Conservation (phyloP, 2,113 vertebrate genomes). For the Spilogale gracilis region DNA sequence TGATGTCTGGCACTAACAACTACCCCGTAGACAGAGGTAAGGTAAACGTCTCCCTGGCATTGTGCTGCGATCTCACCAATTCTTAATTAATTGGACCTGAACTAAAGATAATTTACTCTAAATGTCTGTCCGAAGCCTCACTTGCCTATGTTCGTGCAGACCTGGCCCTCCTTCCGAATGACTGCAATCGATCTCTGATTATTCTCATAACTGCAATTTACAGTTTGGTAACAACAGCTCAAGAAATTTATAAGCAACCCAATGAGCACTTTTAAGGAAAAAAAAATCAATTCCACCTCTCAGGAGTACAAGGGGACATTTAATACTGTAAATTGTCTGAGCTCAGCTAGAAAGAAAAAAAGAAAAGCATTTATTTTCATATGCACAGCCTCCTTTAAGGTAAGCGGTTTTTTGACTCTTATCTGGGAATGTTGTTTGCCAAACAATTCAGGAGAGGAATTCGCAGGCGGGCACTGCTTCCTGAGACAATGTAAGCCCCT, state of each 20-base stretch:
- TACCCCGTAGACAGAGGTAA: neutral
- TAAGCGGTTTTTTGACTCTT: neutral
- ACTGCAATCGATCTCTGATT: conserved; percentile 49
- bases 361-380: conserved; percentile 6
- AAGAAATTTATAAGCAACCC: conserved; percentile 49
- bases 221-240: conserved; percentile 69
- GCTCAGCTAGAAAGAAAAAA: neutral
- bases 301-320: conserved; percentile 59
- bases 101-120: conserved; percentile 44
- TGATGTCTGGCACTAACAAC: neutral
- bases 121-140: conserved; percentile 38
- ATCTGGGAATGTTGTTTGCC: conserved; percentile 10
- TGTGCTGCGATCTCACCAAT: neutral
- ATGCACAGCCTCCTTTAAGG: neutral
- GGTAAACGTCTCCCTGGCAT: neutral
- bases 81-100: conserved; percentile 56
- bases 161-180: neutral
- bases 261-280: conserved; percentile 49
- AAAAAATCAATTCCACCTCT: conserved; percentile 50
- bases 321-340: conserved; percentile 65
- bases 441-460: neutral
- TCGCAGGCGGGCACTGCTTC: neutral
- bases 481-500: neutral
- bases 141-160: neutral
- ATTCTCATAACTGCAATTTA: conserved; percentile 76